Base-by-base conservation (phyloP, 2,113 vertebrate species). In the Oreochromis niloticus region DNA sequence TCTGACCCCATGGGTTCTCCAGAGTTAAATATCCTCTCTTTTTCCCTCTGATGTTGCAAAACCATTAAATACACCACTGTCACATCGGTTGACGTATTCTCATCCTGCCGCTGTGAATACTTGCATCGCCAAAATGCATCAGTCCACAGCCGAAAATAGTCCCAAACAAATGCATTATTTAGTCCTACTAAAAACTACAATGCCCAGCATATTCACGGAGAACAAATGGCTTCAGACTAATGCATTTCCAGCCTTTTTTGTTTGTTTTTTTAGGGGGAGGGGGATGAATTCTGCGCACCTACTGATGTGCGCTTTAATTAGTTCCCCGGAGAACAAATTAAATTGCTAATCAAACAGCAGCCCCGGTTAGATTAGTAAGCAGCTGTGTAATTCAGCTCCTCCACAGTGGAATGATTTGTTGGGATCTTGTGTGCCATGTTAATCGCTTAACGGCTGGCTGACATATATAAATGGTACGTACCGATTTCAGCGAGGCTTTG, bases 341-440 rank as follows among this genome's bases (percentile, higher is more conserved):
- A 82, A 83, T 81, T 2, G 3, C 48, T 46, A 66, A 86, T 84
- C 73, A 87, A 81, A 86, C 55, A 56, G 39, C 55, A 3, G 59
- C 80, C n/a, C n/a, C 36, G 9, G 82, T 83, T 83, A 80, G 56
- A 82, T 80, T 59, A 92, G 87, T 50, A 85, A 86, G 85, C 80
- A 27, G 87, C 75, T 46, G 54, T 87, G 79, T 36, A 50, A 48
- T 84, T 41, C 27, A 39, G 8, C 17, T 85, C 24, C 17, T 82
- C 48, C 48, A 85, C 22, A 14, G 59, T 41, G 12, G 36, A 81
- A n/a, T 46, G 63, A 16, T 87, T 78, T 81, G 73, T 61, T 32
- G 56, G 14, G 2, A 57, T 50, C 54, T 41, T 84, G 50, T 46
- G 48, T 19, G 12, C 22, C 56, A 41, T 52, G 80, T 52, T 63